Conservation (phyloP, 2,888 invertebrate species). For the Nymphalis urticae region DNA sequence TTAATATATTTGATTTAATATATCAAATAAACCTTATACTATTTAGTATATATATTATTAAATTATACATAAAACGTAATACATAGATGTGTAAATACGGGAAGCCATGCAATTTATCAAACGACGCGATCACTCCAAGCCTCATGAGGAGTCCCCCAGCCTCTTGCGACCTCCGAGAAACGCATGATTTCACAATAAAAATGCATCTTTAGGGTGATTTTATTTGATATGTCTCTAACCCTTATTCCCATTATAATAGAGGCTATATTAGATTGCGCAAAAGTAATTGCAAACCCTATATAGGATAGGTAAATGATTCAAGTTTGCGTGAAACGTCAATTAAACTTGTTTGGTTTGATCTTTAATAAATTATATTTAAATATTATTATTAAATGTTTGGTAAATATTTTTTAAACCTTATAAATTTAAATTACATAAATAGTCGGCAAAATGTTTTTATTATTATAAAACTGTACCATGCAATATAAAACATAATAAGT, state of each 20-base stretch:
- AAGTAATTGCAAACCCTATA: slow-evolving; percentile 1
- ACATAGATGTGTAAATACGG: slow-evolving; percentile 9
- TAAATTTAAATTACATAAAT: too few relatives aligned
- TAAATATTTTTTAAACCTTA: too few relatives aligned
- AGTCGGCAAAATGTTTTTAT: too few relatives aligned
- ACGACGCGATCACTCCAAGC: slow-evolving; percentile 27
- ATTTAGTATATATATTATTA: slow-evolving; percentile 1
- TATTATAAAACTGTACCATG: too few relatives aligned
- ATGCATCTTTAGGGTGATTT: slow-evolving; percentile 24
- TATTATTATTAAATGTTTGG: background rate
- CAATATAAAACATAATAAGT: too few relatives aligned
- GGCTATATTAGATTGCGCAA: background rate
- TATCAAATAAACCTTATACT: background rate
- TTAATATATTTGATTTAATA: too few relatives aligned
- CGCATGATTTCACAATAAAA: slow-evolving; percentile 35
- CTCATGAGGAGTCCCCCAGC: slow-evolving; percentile 22
- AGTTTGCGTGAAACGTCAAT: slow-evolving; percentile 27
- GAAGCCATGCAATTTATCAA: slow-evolving; percentile 26
- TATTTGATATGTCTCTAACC: slow-evolving; percentile 13
- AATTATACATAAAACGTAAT: slow-evolving; percentile 4
- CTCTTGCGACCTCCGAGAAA: slow-evolving; percentile 21
- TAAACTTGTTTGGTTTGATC: slow-evolving; percentile 18
- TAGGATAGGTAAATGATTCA: slow-evolving; percentile 13
- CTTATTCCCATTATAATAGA: background rate
- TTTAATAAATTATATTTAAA: background rate